Evolutionary conservation across 1,140 invertebrate genomes (phyloP), one percentile per base, ranked within the genome.

Genomic region (Drosophila novamexicana): DNA sequence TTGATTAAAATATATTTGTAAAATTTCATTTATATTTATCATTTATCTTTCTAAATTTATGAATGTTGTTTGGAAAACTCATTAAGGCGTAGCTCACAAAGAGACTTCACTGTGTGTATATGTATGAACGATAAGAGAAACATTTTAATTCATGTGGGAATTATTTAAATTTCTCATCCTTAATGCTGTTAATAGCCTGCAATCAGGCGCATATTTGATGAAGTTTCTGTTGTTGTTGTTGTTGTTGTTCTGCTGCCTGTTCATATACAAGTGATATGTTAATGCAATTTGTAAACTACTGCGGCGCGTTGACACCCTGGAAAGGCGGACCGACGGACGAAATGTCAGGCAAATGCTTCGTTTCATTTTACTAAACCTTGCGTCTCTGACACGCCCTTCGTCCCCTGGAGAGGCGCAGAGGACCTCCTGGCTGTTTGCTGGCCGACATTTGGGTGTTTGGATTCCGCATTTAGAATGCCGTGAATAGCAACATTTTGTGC

Each of bases 141-240:
- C 70, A 64, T 82, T 80, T 77, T 62, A 68, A 71, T 75, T 69
- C 74, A 75, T 62, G 22, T 64, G 69, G 75, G 82, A 83, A 77
- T 90, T 74, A 90, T 78, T 83, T 75, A 84, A 79, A 90, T 90
- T 89, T 65, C 47, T 59, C 75, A 82, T 85, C 85, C 81, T 90
- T 84, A 83, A 86, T 78, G 75, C 72, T 86, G 77, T 90, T 90
- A 90, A 90, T 90, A 83, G 79, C 75, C 69, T 77, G 62, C 81
- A 90, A 89, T 85, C 73, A 89, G 70, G 77, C 66, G 63, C 44
- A 77, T 88, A 70, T 73, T 77, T 77, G 49, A 65, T 74, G 81
- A 63, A 58, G 59, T 72, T 54, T 54, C 34, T 65, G 32, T 45
- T 54, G 40, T 44, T 61, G 40, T 57, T 45, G 45, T 10, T 47